Evolutionary conservation across 2,113 vertebrate species (phyloP), one percentile per base, ranked within the genome.

Genomic region (Mormyrus iriodes): DNA sequence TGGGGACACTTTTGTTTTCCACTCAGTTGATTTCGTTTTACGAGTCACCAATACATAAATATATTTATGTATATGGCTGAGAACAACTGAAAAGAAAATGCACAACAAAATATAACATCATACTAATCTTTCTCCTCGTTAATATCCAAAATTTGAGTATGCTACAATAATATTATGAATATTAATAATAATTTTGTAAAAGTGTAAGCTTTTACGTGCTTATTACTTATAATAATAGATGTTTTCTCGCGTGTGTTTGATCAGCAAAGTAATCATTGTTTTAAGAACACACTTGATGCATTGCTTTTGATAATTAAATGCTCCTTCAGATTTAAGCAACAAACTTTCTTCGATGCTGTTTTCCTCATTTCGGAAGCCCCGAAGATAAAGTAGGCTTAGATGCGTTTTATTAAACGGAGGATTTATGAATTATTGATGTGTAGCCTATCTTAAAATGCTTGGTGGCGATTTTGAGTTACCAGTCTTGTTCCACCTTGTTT

Each of bases 361-460:
- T 90, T 84, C 65, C 87, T 87, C 3, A 76, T 49, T 52, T n/a
- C 85, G 31, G 44, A 89, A 69, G 55, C 79, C 90, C 87, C 12
- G 58, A 76, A 82, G 89, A 58, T n/a, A 90, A 3, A 79, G 12
- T 2, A 86, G 17, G 24, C 27, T 35, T 49, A 21, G 27, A 35
- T 86, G 48, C 73, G 6, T 19, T 79, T 87, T 89, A 31, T 48
- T 35, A 24, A 35, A 84, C 21, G 9, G 51, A 79, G 83, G 83
- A 87, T 15, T 49, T 8, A 42, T 92, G 12, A 91, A 92, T 90
- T 88, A 90, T 91, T 89, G 52, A 90, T 90, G 86, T 52, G 5
- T 42, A 88, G 13, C 55, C 21, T 58, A 58, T 27, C n/a, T 90
- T 82, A 82, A 76, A 58, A 87, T 61, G 39, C 86, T 24, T 87